These are phyloP conservation scores for Macrochelys suwanniensis DNA, from an alignment of 2,797 vertebrate genomes.

Conservation along the genomic window DNA sequence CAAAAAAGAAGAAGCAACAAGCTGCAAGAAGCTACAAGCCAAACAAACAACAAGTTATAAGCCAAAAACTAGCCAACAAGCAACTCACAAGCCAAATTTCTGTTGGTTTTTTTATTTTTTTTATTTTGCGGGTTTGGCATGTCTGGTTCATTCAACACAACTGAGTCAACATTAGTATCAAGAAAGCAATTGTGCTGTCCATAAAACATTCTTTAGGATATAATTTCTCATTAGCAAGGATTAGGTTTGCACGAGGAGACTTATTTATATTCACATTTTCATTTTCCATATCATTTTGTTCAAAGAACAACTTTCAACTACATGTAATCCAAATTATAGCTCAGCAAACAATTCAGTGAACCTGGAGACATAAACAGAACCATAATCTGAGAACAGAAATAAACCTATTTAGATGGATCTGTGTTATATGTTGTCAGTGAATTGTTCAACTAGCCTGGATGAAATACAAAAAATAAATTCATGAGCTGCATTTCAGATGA, in stretches of 20 bases:
- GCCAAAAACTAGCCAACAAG: no score
- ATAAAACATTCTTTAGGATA: neutral
- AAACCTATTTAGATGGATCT: neutral
- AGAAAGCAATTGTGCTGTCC: neutral
- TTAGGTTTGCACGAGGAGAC: neutral
- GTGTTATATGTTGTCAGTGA: neutral
- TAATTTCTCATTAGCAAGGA: neutral
- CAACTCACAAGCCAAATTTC: no score
- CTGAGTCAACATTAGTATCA: neutral
- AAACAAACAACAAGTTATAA: no score
- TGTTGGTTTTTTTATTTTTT: no score
- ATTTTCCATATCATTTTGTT: neutral
- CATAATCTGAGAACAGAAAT: neutral
- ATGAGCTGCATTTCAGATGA: neutral
- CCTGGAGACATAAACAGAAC: neutral
- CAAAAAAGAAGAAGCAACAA: no score
- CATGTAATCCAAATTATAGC: neutral
- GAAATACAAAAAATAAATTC: neutral
- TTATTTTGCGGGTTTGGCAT: no score
- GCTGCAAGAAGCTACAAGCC: no score
- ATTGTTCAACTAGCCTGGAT: neutral
- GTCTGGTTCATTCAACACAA: neutral
- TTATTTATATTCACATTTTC: neutral
- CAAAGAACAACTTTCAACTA: neutral
- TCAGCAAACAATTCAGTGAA: neutral